Conservation (phyloP, 2,888 invertebrate species). For the Polietes domitor region DNA sequence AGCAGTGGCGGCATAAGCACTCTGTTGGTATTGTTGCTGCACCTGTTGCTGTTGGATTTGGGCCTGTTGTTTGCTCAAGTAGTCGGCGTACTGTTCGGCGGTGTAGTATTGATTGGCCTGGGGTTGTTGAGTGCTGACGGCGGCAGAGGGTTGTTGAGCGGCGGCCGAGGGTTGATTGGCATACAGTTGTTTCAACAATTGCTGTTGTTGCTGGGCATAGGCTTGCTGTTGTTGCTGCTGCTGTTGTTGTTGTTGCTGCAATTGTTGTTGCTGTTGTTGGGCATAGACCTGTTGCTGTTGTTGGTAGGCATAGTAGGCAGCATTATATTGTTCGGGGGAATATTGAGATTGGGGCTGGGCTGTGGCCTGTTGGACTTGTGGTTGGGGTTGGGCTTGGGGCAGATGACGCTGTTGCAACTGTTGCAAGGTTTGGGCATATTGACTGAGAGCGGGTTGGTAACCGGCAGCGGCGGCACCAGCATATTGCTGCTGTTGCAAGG, state of each 20-base stretch:
- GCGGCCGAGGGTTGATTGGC: slow-evolving; percentile 65
- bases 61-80: slow-evolving; percentile 74
- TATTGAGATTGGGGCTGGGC: slow-evolving; percentile 53
- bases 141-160: slow-evolving; percentile 56
- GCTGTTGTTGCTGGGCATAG: slow-evolving; percentile 68
- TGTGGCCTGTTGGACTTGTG: no score
- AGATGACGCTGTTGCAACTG: slow-evolving; percentile 65
- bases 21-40: slow-evolving; percentile 66
- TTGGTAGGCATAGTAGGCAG: slow-evolving; percentile 73
- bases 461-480: slow-evolving; percentile 42
- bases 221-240: slow-evolving; percentile 70
- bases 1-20: slow-evolving; percentile 33
- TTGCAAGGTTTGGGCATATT: slow-evolving; percentile 69
- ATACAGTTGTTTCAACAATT: slow-evolving; percentile 74
- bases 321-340: slow-evolving; percentile 73
- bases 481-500: slow-evolving; percentile 69
- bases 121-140: slow-evolving; percentile 35
- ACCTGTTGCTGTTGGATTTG: slow-evolving; percentile 73
- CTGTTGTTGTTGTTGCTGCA: no score
- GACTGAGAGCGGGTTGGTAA: slow-evolving; percentile 56
- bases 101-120: slow-evolving; percentile 77
- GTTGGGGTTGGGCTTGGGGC: slow-evolving; percentile 2
- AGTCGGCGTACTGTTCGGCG: slow-evolving; percentile 76
- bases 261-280: no score
- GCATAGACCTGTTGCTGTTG: slow-evolving; percentile 68